Percentiles rank a stretch among this genome's conserved stretches.
Evolutionary conservation across 1,140 invertebrate genomes (phyloP).

Genomic region (Drosophila ohnishii): DNA sequence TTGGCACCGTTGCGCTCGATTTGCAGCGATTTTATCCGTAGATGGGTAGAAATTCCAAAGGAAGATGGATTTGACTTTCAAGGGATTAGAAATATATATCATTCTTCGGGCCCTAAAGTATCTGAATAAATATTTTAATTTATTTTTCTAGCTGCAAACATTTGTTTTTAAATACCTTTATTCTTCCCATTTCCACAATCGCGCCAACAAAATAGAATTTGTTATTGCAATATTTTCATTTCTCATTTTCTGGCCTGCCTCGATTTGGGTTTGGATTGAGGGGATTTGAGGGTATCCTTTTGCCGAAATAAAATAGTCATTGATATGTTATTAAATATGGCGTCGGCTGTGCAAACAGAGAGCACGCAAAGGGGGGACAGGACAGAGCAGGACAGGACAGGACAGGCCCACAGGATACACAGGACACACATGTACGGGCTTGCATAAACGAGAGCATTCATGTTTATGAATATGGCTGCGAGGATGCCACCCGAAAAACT

Average conservation of each 20-base stretch:
- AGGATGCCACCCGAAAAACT: constrained; percentile 6
- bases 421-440: constrained; percentile 18
- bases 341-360: constrained; percentile 61
- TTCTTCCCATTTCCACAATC: background rate
- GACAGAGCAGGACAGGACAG: constrained; percentile 20
- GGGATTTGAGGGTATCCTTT: constrained; percentile 1
- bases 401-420: constrained; percentile 26
- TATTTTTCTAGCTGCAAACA: no score
- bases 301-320: constrained; percentile 63
- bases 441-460: constrained; percentile 6
- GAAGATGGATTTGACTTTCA: constrained; percentile 2
- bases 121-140: background rate
- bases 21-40: constrained; percentile 23
- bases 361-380: constrained; percentile 9
- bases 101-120: background rate
- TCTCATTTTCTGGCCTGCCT: constrained; percentile 1
- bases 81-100: background rate
- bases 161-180: no score
- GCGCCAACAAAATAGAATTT: constrained; percentile 19
- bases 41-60: constrained; percentile 9
- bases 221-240: constrained; percentile 20
- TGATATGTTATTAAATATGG: constrained; percentile 76
- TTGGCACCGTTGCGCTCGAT: constrained; percentile 42
- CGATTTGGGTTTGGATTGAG: constrained; percentile 7
- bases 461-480: constrained; percentile 40